Base-by-base conservation (phyloP, 2,113 vertebrate species). In the Sylvilagus bachmani region DNA sequence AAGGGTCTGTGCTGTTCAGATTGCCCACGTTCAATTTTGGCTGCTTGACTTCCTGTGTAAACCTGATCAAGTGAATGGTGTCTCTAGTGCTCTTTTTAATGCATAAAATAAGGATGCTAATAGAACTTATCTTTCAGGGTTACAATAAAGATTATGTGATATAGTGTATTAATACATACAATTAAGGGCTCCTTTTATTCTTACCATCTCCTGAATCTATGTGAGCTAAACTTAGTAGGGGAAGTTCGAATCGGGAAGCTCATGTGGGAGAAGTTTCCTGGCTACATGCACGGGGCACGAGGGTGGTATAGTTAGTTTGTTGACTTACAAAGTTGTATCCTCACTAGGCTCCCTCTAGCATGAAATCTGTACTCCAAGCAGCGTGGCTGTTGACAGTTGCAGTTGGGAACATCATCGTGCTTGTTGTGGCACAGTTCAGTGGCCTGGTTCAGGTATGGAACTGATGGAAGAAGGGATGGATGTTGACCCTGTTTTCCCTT, bases 321-420 rank as follows among this genome's bases (percentile, higher is more conserved):
- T 97, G 94, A 96, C 75, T 93, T 94, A 89, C 64, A 83, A 62
- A 93, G 17, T 62, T 97, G 22, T 97, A 16, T 97, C 89, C 33
- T 97, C 94, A 94, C 73, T 98, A 99, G 99, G 99, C 99, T 97
- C 99, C 99, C 6, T 97, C 98, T 91, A 99, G 98, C 98, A 99
- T 99, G 99, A 99, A 99, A 97, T 99, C 99, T 0, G 99, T 99
- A 71, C 98, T 99, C 78, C 99, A 99, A 98, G 99, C 99, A 31
- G 99, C 99, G 80, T 99, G 99, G 99, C 97, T 99, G 93, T 98
- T 99, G 97, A 99, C 99, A 0, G 99, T 99, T 31, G 99, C 99
- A 3, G 98, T 99, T 92, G 99, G 99, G 27, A 99, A 99, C 55
- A 98, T 99, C 86, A 99, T 99, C 2, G 99, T 99, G 91, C 98